Evolutionary conservation across 2,113 vertebrate species (phyloP).

Genomic region (Amblyornis subalaris): DNA sequence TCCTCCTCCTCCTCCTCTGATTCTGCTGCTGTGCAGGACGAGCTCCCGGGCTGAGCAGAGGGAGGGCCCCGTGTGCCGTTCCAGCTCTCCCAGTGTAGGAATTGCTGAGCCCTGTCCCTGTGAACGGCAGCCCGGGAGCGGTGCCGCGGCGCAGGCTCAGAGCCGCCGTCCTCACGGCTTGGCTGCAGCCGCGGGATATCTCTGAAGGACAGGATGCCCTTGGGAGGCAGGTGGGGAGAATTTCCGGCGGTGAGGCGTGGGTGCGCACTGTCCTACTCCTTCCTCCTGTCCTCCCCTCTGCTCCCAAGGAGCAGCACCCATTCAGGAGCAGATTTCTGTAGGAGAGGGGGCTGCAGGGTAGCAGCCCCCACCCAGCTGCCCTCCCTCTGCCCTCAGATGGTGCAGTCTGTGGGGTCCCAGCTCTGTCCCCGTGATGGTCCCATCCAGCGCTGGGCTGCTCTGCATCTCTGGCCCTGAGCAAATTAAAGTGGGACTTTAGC

Average conservation of each 20-base stretch:
- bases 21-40: background rate
- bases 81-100: background rate
- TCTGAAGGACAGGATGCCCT: constrained; percentile 22
- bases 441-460: background rate
- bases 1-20: background rate
- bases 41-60: background rate
- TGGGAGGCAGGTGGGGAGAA: background rate
- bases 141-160: background rate
- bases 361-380: background rate
- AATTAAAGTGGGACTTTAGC: constrained; percentile 38
- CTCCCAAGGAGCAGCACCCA: background rate
- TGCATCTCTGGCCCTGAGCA: background rate
- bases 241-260: background rate
- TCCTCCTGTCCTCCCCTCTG: background rate
- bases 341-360: background rate
- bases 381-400: background rate
- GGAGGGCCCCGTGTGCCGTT: background rate
- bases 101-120: background rate
- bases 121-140: background rate
- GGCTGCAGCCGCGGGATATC: background rate
- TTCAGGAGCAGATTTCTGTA: background rate
- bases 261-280: background rate
- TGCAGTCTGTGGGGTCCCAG: background rate
- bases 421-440: rapidly evolving
- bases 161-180: background rate